A percentile compares a stretch with the other conserved stretches of the same genome.
These are phyloP conservation scores for Troglohyphantes excavatus DNA, from an alignment of 2,888 invertebrate genomes.

Conservation along the genomic window DNA sequence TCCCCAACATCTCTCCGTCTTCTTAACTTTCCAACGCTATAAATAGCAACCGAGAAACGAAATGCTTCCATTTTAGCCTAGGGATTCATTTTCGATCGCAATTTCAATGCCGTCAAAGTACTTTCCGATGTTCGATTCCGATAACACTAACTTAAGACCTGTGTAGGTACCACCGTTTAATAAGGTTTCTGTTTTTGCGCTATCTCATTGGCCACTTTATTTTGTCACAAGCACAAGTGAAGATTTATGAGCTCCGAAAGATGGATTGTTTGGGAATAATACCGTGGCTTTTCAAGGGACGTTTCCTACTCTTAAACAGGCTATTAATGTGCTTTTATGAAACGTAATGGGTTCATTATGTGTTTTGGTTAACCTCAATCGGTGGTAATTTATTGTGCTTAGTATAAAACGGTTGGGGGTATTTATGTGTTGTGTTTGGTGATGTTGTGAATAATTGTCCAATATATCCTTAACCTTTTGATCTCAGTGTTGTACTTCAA, in stretches of 20 bases:
- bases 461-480: too few species aligned
- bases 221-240: neutral
- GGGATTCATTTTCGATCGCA: neutral
- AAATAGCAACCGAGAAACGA: neutral
- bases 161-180: neutral
- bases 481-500: too few species aligned
- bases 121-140: slow-evolving; percentile 6
- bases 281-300: neutral
- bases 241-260: neutral
- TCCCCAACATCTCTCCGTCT: neutral
- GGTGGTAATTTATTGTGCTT: neutral
- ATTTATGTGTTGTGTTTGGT: too few species aligned
- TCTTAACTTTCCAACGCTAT: neutral
- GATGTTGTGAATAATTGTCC: too few species aligned
- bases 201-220: neutral
- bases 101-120: neutral
- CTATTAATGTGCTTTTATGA: neutral
- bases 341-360: neutral
- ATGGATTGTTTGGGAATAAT: neutral
- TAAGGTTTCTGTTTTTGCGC: neutral
- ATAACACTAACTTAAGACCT: neutral
- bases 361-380: neutral
- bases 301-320: neutral
- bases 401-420: too few species aligned
- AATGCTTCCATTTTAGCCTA: neutral